Evolutionary conservation across 2,113 vertebrate species (phyloP).

Genomic region (Muscicapa adusta): DNA sequence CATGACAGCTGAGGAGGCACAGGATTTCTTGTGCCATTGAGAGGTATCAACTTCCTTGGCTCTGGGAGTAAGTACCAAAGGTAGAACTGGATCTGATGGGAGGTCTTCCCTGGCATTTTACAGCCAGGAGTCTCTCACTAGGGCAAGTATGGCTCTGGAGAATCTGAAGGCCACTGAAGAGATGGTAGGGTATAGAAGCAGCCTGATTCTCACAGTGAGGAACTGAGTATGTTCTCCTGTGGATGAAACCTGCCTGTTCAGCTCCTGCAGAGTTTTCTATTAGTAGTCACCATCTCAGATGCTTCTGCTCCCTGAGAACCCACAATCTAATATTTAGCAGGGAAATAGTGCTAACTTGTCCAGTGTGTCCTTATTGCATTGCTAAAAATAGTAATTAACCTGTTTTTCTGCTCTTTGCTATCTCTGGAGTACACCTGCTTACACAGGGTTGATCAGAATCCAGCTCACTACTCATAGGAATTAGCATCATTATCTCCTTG

Average conservation of each 20-base stretch:
- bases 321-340: neutral
- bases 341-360: neutral
- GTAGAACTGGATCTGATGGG: neutral
- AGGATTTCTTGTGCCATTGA: neutral
- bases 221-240: neutral
- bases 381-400: constrained; percentile 6
- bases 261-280: neutral
- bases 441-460: constrained; percentile 24
- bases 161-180: neutral
- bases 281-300: neutral
- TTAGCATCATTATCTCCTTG: constrained; percentile 44
- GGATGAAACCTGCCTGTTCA: neutral
- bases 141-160: neutral
- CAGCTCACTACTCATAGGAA: constrained; percentile 32
- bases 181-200: neutral
- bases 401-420: neutral
- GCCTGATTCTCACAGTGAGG: neutral
- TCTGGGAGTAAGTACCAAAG: neutral
- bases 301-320: neutral
- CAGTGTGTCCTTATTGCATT: neutral
- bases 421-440: constrained; percentile 22
- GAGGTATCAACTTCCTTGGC: neutral
- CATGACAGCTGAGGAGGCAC: neutral
- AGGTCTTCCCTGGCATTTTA: neutral
- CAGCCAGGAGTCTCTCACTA: neutral